Evolutionary conservation across 2,113 vertebrate species (phyloP), one percentile per base, ranked within the genome.

Genomic region (Tauraco erythrolophus): DNA sequence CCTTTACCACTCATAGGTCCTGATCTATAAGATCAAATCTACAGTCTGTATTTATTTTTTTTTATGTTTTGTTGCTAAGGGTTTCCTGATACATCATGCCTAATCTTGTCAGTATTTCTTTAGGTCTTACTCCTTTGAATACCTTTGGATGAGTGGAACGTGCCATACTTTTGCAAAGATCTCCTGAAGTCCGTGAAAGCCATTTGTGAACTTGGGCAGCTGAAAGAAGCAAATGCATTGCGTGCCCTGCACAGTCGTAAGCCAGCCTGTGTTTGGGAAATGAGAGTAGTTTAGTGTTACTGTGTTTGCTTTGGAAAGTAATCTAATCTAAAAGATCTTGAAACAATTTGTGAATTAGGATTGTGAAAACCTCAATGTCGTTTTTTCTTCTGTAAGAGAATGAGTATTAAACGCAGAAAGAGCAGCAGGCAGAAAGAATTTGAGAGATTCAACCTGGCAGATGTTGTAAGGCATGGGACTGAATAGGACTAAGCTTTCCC

Each of bases 261-360:
- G 30, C 37, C 2, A 1, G 37, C 19, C 72, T 54, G 51, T 78
- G 60, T 81, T 89, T 91, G 69, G 87, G 72, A 80, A 33, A 31
- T 11, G 31, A 87, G 30, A 87, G 48, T 54, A 35, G 28, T 60
- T 5, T 45, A 70, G 41, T 54, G 37, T 83, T 85, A 19, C 41
- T 86, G 45, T 69, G 50, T 94, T 91, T 92, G 27, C 65, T 94
- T 60, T 96, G 28, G 71, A 48, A 90, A 70, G 78, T 62, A 80
- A 81, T 83, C 35, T 65, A 35, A 72, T 85, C 62, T 92, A 81
- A 81, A 83, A 86, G 58, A 80, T 6, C 1, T 46, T 83, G 68
- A 74, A 93, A 80, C 62, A 56, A 11, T 90, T 88, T 83, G 13
- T 41, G 56, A 39, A 77, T 88, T 62, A 90, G 82, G 33, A 28